Conservation (phyloP, 1,140 invertebrate genomes). For the Bombus affinis region DNA sequence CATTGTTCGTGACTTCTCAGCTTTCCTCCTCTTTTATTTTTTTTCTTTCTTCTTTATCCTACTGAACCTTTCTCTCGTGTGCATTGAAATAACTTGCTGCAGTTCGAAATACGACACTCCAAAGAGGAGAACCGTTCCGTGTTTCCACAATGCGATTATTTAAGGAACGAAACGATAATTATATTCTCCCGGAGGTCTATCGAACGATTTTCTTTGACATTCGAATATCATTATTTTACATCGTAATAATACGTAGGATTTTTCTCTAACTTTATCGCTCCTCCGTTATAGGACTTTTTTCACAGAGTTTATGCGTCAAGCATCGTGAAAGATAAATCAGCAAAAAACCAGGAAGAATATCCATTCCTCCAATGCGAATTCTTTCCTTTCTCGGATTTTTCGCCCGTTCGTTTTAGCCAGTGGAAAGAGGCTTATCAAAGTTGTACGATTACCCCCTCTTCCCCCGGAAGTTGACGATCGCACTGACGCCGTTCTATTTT, state of each 20-base stretch:
- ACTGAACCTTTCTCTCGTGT: no score
- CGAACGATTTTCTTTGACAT: no score
- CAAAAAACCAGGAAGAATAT: not conserved
- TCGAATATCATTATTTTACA: no score
- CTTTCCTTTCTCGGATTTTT: not conserved
- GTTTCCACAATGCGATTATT: no score
- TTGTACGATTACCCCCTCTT: conserved; percentile 7
- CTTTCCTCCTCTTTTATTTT: no score
- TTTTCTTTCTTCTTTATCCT: no score
- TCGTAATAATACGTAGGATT: no score
- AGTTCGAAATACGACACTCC: no score
- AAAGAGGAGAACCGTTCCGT: no score
- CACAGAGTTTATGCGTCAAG: not conserved
- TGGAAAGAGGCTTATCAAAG: conserved; percentile 29
- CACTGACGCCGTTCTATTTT: not conserved
- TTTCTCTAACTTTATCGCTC: not conserved
- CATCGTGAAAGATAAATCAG: not conserved
- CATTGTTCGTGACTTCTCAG: not conserved
- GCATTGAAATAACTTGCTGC: no score
- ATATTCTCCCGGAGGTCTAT: no score
- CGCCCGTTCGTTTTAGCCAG: not conserved
- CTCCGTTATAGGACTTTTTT: not conserved
- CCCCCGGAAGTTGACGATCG: not conserved
- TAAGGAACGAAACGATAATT: no score
- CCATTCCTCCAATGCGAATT: not conserved